phyloP scores from a whole-genome alignment of 1,140 invertebrate genomes.

The Temnothorax curvispinosus region DNA sequence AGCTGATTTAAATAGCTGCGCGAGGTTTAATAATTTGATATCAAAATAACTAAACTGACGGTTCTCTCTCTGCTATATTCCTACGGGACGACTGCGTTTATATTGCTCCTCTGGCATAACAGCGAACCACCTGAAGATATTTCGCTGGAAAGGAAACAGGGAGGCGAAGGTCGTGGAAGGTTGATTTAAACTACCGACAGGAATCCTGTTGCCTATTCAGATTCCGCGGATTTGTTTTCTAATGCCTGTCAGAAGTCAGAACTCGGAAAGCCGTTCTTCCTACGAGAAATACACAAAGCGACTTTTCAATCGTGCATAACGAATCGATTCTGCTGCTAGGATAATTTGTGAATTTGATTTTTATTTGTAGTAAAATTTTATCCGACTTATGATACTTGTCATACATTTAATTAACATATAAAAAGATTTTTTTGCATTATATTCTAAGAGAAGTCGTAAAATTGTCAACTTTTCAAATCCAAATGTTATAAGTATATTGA shows the following conservation, averaged over 20 bases:
- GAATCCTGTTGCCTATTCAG: conserved; percentile 52
- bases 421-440: not conserved
- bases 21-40: conserved; percentile 35
- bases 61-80: conserved; percentile 16
- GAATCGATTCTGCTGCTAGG: not conserved
- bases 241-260: conserved; percentile 29
- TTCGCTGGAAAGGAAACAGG: conserved; percentile 30
- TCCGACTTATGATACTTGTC: not conserved
- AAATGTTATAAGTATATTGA: not conserved
- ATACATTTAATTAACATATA: not conserved
- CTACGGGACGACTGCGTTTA: conserved; percentile 31
- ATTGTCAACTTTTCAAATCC: not conserved
- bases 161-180: conserved; percentile 19
- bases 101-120: conserved; percentile 44
- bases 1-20: conserved; percentile 23
- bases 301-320: conserved; percentile 1
- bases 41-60: conserved; percentile 31
- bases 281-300: not conserved
- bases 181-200: conserved; percentile 57
- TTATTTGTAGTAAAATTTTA: not conserved
- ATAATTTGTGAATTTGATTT: conserved; percentile 4
- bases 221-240: conserved; percentile 45
- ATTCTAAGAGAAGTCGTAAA: not conserved
- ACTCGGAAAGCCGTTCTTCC: conserved; percentile 5
- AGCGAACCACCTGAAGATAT: conserved; percentile 48